A percentile compares a stretch with the other conserved stretches of the same genome.
Evolutionary conservation across 2,888 invertebrate genomes (phyloP).

Genomic region (Chirona hameri): DNA sequence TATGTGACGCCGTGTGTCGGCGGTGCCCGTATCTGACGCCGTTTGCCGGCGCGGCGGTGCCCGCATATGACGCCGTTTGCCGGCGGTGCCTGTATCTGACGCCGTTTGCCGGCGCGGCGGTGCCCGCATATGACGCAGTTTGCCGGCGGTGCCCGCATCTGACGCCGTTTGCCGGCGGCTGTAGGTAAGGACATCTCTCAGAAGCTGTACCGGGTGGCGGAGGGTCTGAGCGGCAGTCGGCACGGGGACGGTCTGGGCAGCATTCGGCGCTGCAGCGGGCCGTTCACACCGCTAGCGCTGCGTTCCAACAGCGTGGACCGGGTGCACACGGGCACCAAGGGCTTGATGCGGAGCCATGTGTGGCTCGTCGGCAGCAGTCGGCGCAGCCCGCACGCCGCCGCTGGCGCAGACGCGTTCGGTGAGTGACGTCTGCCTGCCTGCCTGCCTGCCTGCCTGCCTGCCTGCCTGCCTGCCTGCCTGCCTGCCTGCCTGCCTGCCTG

Average conservation of each 20-base stretch:
- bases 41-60: too few species aligned
- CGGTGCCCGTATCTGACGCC: too few species aligned
- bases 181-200: constrained; percentile 76
- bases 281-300: constrained; percentile 48
- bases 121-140: too few species aligned
- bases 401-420: constrained; percentile 77
- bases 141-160: too few species aligned
- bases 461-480: too few species aligned
- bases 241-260: constrained; percentile 49
- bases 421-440: constrained; percentile 52
- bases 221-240: constrained; percentile 54
- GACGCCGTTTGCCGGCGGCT: too few species aligned
- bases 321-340: constrained; percentile 71
- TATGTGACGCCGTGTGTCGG: too few species aligned
- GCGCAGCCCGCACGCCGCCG: constrained; percentile 56
- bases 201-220: constrained; percentile 76
- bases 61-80: too few species aligned
- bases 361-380: constrained; percentile 22
- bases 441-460: too few species aligned
- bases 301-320: constrained; percentile 70
- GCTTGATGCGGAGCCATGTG: constrained; percentile 60
- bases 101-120: too few species aligned
- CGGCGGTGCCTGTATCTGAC: too few species aligned
- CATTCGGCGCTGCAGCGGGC: constrained; percentile 41
- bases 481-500: too few species aligned